Conservation (phyloP, 1,140 invertebrate genomes). For the Zaprionus camerounensis region DNA sequence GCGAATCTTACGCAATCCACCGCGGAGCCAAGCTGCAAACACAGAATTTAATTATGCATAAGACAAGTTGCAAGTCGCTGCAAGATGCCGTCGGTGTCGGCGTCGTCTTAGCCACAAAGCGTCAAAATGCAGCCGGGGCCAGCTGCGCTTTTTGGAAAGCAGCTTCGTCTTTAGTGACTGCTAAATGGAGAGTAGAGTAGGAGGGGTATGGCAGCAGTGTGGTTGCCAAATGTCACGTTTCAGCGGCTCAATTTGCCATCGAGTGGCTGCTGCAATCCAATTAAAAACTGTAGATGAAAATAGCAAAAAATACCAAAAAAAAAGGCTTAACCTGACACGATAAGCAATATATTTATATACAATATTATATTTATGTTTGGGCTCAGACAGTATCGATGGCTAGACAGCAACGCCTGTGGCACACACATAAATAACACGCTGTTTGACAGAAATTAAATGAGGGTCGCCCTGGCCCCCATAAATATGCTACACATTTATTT, state of each 20-base stretch:
- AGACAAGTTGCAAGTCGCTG: conserved; percentile 36
- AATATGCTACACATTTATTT: conserved; percentile 35
- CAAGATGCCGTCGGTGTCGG: conserved; percentile 11
- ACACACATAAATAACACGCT: conserved; percentile 65
- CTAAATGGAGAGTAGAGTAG: background rate
- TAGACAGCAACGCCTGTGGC: conserved; percentile 62
- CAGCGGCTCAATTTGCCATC: conserved; percentile 72
- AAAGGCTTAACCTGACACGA: conserved; percentile 51
- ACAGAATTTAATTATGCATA: conserved; percentile 61
- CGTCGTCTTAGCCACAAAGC: conserved; percentile 39
- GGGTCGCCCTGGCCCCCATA: conserved; percentile 52
- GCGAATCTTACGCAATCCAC: conserved; percentile 42
- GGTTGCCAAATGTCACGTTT: conserved; percentile 72
- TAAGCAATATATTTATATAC: background rate
- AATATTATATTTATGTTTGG: conserved; percentile 55
- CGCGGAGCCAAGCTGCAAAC: conserved; percentile 39
- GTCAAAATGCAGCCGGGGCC: conserved; percentile 52
- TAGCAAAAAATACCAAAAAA: background rate
- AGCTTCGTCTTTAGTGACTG: background rate
- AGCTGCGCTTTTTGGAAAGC: conserved; percentile 47
- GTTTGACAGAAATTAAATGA: conserved; percentile 79
- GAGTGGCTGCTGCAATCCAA: conserved; percentile 64
- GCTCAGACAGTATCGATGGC: conserved; percentile 53
- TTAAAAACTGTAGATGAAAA: conserved; percentile 49
- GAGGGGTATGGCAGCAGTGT: background rate